These are phyloP conservation scores for Cebuella pygmaea DNA, from an alignment of 2,797 vertebrate genomes.

Conservation along the genomic window DNA sequence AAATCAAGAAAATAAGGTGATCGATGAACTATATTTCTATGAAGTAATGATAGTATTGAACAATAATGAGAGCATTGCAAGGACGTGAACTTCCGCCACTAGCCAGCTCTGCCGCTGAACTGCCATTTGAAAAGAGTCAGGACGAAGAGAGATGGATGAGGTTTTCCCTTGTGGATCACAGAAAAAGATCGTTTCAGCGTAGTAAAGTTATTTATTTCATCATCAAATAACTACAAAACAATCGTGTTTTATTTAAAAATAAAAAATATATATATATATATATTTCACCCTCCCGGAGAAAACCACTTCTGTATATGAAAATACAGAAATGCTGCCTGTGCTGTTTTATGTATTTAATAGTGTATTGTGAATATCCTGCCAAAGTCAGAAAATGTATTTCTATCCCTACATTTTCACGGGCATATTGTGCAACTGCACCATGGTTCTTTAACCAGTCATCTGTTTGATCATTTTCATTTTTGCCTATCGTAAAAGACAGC, in stretches of 20 bases:
- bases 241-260: background rate
- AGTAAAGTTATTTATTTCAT: background rate
- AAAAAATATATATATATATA: background rate
- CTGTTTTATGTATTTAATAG: too few relatives aligned
- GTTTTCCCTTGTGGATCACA: background rate
- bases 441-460: background rate
- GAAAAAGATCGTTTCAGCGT: background rate
- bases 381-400: background rate
- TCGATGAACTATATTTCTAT: background rate
- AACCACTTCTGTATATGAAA: background rate
- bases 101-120: accelerated
- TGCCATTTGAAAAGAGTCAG: too few relatives aligned
- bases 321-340: too few relatives aligned
- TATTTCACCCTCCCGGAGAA: background rate
- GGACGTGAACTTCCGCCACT: accelerated
- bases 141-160: too few relatives aligned
- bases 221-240: background rate
- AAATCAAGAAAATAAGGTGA: background rate
- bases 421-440: too few relatives aligned
- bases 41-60: background rate
- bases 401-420: background rate
- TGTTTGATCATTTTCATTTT: background rate
- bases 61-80: too few relatives aligned
- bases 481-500: background rate
- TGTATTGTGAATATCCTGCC: background rate